A percentile compares a stretch with the other conserved stretches of the same genome.
These are phyloP conservation scores for Speoplatyrhinus poulsoni DNA, from an alignment of 2,113 vertebrate genomes.

Conservation along the genomic window DNA sequence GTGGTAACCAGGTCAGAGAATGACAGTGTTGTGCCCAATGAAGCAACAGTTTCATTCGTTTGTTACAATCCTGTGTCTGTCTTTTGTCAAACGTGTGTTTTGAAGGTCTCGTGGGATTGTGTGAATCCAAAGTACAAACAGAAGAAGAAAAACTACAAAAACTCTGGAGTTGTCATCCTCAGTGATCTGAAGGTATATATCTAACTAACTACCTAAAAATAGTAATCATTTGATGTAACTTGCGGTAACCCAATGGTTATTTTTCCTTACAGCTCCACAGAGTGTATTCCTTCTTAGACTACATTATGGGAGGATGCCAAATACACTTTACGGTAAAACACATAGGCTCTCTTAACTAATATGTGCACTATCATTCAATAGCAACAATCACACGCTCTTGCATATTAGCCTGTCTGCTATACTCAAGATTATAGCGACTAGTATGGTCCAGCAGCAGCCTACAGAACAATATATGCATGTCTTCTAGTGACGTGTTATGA, in stretches of 20 bases:
- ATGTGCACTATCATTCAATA: slow-evolving; percentile 5
- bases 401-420: neutral
- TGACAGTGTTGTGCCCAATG: slow-evolving; percentile 12
- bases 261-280: slow-evolving; percentile 83
- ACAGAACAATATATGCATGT: neutral
- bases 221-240: neutral
- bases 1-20: slow-evolving; percentile 85
- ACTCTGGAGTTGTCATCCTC: slow-evolving; percentile 89
- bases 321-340: slow-evolving; percentile 93
- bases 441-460: slow-evolving; percentile 2
- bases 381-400: neutral
- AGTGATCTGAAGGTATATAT: slow-evolving; percentile 87
- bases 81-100: slow-evolving; percentile 15
- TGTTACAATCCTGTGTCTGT: slow-evolving; percentile 28
- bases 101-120: slow-evolving; percentile 90
- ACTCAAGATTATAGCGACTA: neutral
- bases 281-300: slow-evolving; percentile 95
- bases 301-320: slow-evolving; percentile 97
- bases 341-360: slow-evolving; percentile 24
- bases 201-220: neutral
- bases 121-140: slow-evolving; percentile 93
- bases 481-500: neutral
- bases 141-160: slow-evolving; percentile 93
- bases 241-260: neutral
- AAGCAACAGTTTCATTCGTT: slow-evolving; percentile 26